These are phyloP conservation scores for Rhinogobio ventralis DNA, from an alignment of 2,797 vertebrate genomes.

Conservation along the genomic window DNA sequence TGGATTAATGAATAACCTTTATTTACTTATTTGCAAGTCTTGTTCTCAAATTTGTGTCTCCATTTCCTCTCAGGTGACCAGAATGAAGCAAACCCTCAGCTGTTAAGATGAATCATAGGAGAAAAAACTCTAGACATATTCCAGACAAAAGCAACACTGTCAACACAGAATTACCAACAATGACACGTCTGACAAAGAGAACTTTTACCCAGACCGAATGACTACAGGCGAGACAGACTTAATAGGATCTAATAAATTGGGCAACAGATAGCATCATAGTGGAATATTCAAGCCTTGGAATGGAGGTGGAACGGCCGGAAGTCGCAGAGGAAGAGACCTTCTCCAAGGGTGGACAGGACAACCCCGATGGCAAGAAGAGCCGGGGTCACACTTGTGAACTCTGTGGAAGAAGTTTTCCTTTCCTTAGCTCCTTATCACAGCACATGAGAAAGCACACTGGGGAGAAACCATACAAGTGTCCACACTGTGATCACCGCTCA, in stretches of 20 bases:
- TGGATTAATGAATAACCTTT: constrained; percentile 25
- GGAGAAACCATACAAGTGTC: constrained; percentile 98
- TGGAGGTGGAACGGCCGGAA: constrained; percentile 82
- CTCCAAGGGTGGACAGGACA: constrained; percentile 62
- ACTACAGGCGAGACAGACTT: constrained; percentile 53
- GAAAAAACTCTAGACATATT: constrained; percentile 33
- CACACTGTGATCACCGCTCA: constrained; percentile 93
- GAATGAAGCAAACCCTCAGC: constrained; percentile 47
- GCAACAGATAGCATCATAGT: constrained; percentile 50
- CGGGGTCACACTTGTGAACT: constrained; percentile 91
- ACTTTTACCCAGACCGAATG: constrained; percentile 57
- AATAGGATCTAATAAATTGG: constrained; percentile 52
- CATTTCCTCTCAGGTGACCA: constrained; percentile 54
- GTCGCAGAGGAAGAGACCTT: constrained; percentile 66
- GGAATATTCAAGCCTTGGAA: constrained; percentile 65
- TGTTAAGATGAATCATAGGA: constrained; percentile 52
- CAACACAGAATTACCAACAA: constrained; percentile 37
- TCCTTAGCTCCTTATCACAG: constrained; percentile 95
- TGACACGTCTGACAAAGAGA: constrained; percentile 40
- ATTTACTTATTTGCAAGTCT: constrained; percentile 10
- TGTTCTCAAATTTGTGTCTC: constrained; percentile 36
- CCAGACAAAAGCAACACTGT: constrained; percentile 42
- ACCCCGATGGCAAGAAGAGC: constrained; percentile 78
- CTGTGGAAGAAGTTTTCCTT: constrained; percentile 94
- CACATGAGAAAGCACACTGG: constrained; percentile 98